These are phyloP conservation scores for Patella depressa DNA, from an alignment of 2,888 invertebrate genomes.

Conservation along the genomic window DNA sequence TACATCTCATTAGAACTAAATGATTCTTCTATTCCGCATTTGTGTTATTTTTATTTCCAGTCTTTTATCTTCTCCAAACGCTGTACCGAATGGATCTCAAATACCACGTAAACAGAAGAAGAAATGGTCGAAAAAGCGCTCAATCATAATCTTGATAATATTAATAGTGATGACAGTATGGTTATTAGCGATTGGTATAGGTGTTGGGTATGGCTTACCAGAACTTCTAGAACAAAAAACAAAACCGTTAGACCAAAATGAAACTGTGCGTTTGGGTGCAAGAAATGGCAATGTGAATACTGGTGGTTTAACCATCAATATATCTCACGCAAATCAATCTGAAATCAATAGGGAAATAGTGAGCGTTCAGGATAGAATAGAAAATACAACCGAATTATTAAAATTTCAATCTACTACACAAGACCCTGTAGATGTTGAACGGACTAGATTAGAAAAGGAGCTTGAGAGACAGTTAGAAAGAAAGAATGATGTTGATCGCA, in stretches of 20 bases:
- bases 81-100: too few species aligned
- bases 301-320: background rate
- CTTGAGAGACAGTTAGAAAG: background rate
- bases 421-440: background rate
- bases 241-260: background rate
- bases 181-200: background rate
- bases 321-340: background rate
- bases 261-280: too few species aligned
- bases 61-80: too few species aligned
- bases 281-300: too few species aligned
- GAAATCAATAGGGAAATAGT: background rate
- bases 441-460: too few species aligned
- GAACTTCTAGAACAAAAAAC: background rate
- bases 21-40: too few species aligned
- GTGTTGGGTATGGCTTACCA: background rate
- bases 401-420: background rate
- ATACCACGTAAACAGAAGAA: background rate
- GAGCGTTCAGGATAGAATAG: background rate
- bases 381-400: background rate
- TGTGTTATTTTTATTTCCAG: too few species aligned
- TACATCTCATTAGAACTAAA: too few species aligned
- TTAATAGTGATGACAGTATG: background rate
- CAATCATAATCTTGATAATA: background rate
- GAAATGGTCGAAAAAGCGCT: conserved; percentile 7
- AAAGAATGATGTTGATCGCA: background rate